Base-by-base conservation (phyloP, 2,888 invertebrate genomes). In the Sesia bembeciformis region DNA sequence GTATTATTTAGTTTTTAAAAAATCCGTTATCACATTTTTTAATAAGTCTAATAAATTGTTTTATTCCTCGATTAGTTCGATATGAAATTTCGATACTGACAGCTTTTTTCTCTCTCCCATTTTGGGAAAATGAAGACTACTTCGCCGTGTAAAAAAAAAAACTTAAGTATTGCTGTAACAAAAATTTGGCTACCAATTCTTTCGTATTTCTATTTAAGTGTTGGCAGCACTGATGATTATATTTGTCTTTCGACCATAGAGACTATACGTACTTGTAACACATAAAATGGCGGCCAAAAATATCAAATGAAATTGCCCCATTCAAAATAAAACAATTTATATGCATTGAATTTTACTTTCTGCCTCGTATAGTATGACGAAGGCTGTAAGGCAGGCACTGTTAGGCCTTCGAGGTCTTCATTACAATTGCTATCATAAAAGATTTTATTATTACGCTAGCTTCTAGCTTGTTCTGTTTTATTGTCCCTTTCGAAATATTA, bases 1-100 rank as follows among this genome's bases (percentile, higher is more conserved):
- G 65, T 65, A 67, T 63, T 67, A 4, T 53, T 60, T 67, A 54
- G 58, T 53, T 65, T 58, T 60, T 57, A 60, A 40, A 51, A 60
- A 40, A 51, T 51, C 8, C 39, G 51, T 40, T 51, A 51, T 57
- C 57, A 57, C 57, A 57, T 46, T 57, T 57, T 50, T 23, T 53
- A 54, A 57, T 50, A 52, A 54, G 57, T 50, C 53, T 56, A 56
- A 57, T 51, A 54, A 50, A 53, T 8, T 52, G 40, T 46, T 39
- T 46, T 49, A 8, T 51, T 51, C 4, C 23, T 46, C 8, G 5
- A 41, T 41, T 6, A 46, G 8, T 6, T 8, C 46, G 46, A 46
- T 7, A 23, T 23, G 23, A 23, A 23, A 23, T 23, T 23, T 23
- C 23, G 23, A 23, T 23, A 23, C 5, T 52, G 49, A 56, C 56